A percentile compares a stretch with the other conserved stretches of the same genome.
phyloP scores from a whole-genome alignment of 2,888 invertebrate genomes.

The Chymomyza amoena region DNA sequence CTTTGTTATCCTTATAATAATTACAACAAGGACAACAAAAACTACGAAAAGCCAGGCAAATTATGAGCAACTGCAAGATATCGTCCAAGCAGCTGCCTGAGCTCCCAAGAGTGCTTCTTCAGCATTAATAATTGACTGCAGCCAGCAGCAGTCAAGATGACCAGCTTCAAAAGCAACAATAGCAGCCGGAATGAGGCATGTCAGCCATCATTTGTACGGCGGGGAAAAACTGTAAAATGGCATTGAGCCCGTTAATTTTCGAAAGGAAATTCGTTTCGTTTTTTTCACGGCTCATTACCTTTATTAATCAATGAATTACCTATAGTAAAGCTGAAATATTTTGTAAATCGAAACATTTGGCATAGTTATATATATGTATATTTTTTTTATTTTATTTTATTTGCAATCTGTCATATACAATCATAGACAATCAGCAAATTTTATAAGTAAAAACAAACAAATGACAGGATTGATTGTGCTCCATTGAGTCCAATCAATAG shows the following conservation, averaged over 20 bases:
- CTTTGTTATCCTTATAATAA: conserved; percentile 33
- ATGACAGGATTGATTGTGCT: too few relatives aligned
- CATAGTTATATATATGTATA: too few relatives aligned
- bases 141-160: conserved; percentile 1
- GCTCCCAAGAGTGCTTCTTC: conserved; percentile 14
- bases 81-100: not conserved
- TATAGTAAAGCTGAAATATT: not conserved
- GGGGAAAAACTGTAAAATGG: conserved; percentile 4
- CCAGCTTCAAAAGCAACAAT: conserved; percentile 4
- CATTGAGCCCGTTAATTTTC: conserved; percentile 1
- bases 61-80: not conserved
- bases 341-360: not conserved
- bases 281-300: conserved; percentile 48
- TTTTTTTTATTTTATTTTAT: too few relatives aligned
- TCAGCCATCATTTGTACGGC: conserved; percentile 28
- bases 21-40: conserved; percentile 32
- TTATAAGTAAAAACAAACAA: too few relatives aligned
- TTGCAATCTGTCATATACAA: too few relatives aligned
- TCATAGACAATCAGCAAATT: too few relatives aligned
- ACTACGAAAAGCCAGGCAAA: not conserved
- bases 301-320: conserved; percentile 67
- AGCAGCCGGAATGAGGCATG: conserved; percentile 18
- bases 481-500: too few relatives aligned
- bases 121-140: conserved; percentile 58
- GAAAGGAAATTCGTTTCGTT: conserved; percentile 7